phyloP scores from a whole-genome alignment of 2,797 vertebrate species.

The Cuniculus paca region DNA sequence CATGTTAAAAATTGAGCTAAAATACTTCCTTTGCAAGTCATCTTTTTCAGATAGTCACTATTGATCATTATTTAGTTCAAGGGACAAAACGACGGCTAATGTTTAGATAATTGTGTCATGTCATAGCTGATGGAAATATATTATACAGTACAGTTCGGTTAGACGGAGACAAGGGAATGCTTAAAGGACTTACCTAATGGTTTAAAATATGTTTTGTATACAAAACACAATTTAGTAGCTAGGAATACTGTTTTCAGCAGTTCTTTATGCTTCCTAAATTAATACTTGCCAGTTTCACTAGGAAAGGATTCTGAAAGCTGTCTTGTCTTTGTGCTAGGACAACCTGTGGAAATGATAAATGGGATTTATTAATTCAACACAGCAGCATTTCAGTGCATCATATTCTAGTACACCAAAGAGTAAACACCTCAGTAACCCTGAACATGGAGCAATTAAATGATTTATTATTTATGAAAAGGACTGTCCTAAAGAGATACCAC shows the following conservation, averaged over 20 bases:
- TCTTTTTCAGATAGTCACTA: slow-evolving; percentile 24
- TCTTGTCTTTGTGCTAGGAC: background rate
- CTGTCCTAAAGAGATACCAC: background rate
- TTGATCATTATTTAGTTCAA: slow-evolving; percentile 49
- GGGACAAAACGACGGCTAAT: background rate
- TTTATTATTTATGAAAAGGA: slow-evolving; percentile 23
- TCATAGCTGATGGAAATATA: background rate
- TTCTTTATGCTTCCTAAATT: background rate
- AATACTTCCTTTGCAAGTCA: background rate
- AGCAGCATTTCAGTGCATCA: background rate
- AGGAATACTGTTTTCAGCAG: background rate
- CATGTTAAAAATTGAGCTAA: background rate
- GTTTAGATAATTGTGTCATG: slow-evolving; percentile 44
- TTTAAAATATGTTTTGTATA: background rate
- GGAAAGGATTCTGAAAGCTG: background rate
- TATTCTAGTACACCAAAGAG: background rate
- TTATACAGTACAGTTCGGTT: background rate
- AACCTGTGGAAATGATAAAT: slow-evolving; percentile 49
- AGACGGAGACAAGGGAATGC: background rate
- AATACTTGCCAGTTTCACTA: slow-evolving; percentile 13
- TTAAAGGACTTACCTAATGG: background rate
- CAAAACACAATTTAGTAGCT: background rate
- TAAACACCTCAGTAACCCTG: background rate
- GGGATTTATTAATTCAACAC: background rate
- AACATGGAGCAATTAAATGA: background rate